Evolutionary conservation across 2,888 invertebrate species (phyloP).

Genomic region (Caenorhabditis macrosperma): DNA sequence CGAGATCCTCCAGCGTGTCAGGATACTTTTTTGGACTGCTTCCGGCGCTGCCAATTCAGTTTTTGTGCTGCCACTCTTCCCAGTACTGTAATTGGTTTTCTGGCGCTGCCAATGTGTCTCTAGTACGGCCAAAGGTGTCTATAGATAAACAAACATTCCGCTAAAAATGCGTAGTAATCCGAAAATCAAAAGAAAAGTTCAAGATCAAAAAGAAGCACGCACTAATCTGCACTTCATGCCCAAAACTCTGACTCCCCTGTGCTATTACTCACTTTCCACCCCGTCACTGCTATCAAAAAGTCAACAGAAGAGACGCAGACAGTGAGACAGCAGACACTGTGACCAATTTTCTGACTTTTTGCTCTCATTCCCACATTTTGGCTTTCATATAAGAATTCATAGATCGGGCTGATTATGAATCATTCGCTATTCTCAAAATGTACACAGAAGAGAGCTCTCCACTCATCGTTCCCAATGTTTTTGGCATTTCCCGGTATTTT

Average conservation of each 20-base stretch:
- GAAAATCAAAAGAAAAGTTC: background rate
- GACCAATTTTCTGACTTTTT: background rate
- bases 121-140: too few relatives aligned
- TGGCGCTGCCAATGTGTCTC: too few relatives aligned
- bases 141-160: too few relatives aligned
- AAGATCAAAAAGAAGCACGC: background rate
- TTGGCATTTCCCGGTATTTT: constrained; percentile 16
- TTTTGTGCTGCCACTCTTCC: too few relatives aligned
- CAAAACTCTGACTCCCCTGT: background rate
- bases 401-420: background rate
- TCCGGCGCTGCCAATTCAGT: too few relatives aligned
- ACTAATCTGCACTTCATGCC: background rate
- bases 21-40: too few relatives aligned
- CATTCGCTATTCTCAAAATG: background rate
- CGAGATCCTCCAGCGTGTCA: too few relatives aligned
- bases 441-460: constrained; percentile 1
- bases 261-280: background rate
- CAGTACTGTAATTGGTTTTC: too few relatives aligned
- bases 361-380: background rate
- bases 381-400: background rate
- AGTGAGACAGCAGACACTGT: background rate
- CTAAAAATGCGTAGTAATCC: too few relatives aligned
- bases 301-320: constrained; percentile 3
- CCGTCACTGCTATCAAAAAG: background rate
- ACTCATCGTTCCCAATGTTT: background rate